Conservation (phyloP, 2,113 vertebrate species). For the Actinemys pallida region DNA sequence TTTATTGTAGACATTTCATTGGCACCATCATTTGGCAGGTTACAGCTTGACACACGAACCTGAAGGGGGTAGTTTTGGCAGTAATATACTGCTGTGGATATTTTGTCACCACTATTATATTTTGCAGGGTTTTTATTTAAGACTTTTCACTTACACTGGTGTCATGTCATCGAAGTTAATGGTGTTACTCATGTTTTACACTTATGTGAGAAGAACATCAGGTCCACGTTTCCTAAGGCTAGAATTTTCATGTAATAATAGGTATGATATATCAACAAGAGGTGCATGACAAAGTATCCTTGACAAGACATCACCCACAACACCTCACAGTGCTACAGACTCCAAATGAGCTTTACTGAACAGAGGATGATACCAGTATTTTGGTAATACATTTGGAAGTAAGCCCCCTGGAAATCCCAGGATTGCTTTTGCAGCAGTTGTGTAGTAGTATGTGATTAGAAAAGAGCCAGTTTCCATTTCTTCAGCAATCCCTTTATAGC, state of each 20-base stretch:
- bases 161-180: not conserved
- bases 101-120: not conserved
- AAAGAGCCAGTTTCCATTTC: not conserved
- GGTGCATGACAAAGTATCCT: accelerated
- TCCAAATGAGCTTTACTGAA: not conserved
- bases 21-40: not conserved
- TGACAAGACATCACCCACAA: accelerated
- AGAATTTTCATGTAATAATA: not conserved
- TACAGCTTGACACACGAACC: not conserved
- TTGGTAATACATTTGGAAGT: not conserved
- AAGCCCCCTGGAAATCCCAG: not conserved
- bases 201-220: not conserved
- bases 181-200: not conserved
- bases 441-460: not conserved
- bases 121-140: not conserved
- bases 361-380: not conserved
- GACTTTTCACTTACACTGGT: not conserved
- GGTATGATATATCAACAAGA: not conserved
- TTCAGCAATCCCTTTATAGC: not conserved
- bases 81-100: not conserved
- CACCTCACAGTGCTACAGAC: not conserved
- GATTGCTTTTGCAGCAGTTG: not conserved
- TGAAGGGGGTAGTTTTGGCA: not conserved
- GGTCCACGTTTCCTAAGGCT: not conserved
- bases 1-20: not conserved